Percentiles rank a stretch among this genome's conserved stretches.
Conservation (phyloP, 2,797 vertebrate species). For the Scolopax bukidnonensis region DNA sequence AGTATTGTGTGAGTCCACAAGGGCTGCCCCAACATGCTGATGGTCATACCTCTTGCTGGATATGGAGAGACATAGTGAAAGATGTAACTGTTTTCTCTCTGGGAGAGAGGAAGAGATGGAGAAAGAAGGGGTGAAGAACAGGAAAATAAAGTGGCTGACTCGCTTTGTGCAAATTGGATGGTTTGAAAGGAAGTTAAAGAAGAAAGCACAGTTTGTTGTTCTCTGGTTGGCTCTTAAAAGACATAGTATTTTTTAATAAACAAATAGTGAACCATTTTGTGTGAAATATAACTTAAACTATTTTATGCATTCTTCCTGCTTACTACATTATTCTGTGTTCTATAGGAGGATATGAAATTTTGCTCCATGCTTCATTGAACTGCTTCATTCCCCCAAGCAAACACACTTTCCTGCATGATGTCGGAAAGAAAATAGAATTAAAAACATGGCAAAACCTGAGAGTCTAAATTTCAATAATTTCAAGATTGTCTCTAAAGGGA, state of each 20-base stretch:
- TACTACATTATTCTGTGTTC: neutral
- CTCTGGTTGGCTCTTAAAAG: neutral
- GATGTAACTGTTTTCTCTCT: fast-evolving
- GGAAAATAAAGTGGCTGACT: neutral
- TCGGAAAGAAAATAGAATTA: neutral
- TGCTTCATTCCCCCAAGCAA: neutral
- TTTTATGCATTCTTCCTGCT: neutral
- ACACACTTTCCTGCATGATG: neutral
- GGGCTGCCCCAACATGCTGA: neutral
- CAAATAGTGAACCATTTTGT: neutral
- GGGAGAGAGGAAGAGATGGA: neutral
- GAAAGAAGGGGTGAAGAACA: neutral
- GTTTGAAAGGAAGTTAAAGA: neutral
- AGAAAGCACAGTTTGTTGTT: neutral
- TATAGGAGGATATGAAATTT: neutral
- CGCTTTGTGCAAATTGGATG: neutral
- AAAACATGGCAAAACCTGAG: neutral
- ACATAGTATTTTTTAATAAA: neutral
- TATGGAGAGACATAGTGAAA: neutral
- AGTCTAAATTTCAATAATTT: neutral
- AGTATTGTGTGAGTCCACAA: neutral
- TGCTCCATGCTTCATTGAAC: neutral
- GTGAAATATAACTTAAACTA: neutral
- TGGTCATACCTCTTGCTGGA: neutral
- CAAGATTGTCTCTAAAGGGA: neutral